A percentile compares a stretch with the other conserved stretches of the same genome.
Evolutionary conservation across 2,797 vertebrate genomes (phyloP).

Genomic region (Trachops cirrhosus): DNA sequence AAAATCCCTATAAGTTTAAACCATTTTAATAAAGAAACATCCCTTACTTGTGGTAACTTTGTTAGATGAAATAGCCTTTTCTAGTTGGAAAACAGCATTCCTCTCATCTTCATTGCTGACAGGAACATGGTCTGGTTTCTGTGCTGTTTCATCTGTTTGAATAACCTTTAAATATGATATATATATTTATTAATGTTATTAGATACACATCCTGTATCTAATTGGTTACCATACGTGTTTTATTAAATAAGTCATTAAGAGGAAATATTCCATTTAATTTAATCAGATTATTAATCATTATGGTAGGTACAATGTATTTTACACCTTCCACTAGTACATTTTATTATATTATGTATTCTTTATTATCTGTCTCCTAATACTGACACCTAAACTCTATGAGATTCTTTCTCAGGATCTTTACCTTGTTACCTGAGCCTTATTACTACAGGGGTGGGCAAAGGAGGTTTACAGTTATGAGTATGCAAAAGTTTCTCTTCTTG

Average conservation of each 20-base stretch:
- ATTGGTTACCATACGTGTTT: neutral
- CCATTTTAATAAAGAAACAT: neutral
- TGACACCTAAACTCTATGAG: neutral
- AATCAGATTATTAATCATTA: conserved; percentile 19
- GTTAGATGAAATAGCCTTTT: conserved; percentile 86
- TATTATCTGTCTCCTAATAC: neutral
- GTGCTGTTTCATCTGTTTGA: conserved; percentile 95
- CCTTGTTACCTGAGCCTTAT: neutral
- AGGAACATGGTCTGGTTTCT: conserved; percentile 92
- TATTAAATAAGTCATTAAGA: neutral
- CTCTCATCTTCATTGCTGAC: conserved; percentile 96
- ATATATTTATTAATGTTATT: neutral
- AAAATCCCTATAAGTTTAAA: neutral
- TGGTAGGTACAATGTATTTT: neutral
- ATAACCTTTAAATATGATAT: conserved; percentile 86
- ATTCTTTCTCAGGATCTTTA: neutral
- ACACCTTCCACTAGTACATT: neutral
- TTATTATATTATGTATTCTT: neutral
- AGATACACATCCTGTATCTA: neutral
- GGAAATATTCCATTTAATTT: neutral
- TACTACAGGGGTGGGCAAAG: neutral
- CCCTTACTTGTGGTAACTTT: conserved; percentile 88
- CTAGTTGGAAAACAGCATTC: conserved; percentile 91
- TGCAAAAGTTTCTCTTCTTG: too few relatives aligned
- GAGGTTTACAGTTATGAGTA: too few relatives aligned